These are phyloP conservation scores for Mizuhopecten yessoensis DNA, from an alignment of 1,140 invertebrate species.

Conservation along the genomic window DNA sequence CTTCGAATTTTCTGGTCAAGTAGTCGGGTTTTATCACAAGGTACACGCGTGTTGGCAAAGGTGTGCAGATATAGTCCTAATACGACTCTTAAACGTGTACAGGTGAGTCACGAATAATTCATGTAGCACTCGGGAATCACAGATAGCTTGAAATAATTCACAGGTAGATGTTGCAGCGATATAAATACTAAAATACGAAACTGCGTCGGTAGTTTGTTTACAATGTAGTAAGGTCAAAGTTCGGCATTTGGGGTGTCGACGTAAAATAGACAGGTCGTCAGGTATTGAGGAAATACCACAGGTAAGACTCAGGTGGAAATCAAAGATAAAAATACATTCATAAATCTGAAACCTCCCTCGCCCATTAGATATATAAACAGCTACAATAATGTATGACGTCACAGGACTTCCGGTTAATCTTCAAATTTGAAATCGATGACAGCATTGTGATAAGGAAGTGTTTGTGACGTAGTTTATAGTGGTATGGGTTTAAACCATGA, in stretches of 20 bases:
- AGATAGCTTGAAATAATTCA: neutral
- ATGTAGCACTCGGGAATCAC: neutral
- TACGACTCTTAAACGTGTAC: neutral
- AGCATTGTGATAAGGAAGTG: neutral
- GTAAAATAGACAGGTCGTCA: neutral
- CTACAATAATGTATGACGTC: constrained; percentile 17
- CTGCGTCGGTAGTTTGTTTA: constrained; percentile 20
- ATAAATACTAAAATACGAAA: neutral
- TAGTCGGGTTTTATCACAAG: neutral
- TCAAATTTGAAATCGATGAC: neutral
- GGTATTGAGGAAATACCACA: neutral
- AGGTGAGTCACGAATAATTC: neutral
- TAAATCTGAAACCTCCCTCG: neutral
- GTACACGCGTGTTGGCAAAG: neutral
- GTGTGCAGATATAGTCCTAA: neutral
- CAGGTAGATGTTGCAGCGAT: neutral
- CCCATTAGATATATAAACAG: neutral
- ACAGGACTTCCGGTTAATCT: constrained; percentile 12
- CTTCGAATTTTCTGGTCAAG: neutral
- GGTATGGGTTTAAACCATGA: neutral
- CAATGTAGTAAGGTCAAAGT: neutral
- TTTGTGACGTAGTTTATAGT: neutral
- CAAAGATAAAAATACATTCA: neutral
- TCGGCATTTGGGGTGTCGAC: neutral
- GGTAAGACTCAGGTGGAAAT: neutral